Conservation (phyloP, 1,140 invertebrate genomes). For the Bombus vancouverensis region DNA sequence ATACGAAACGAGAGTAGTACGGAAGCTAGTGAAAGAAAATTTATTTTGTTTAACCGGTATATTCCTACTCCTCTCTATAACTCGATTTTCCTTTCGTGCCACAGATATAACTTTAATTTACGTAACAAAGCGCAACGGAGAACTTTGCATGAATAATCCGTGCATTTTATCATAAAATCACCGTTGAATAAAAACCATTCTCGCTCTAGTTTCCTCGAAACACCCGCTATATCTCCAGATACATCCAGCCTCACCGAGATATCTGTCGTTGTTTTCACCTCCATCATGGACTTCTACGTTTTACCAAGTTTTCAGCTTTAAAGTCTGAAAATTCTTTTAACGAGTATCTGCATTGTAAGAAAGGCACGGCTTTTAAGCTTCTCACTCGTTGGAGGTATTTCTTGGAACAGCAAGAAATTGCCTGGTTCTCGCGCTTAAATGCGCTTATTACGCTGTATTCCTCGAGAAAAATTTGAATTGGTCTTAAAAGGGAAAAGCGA, state of each 20-base stretch:
- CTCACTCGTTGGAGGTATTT: neutral
- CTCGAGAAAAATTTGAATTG: neutral
- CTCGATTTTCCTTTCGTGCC: neutral
- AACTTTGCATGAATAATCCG: conserved; percentile 13
- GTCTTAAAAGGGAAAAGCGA: neutral
- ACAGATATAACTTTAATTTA: conserved; percentile 5
- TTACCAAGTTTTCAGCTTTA: conserved; percentile 13
- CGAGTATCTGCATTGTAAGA: conserved; percentile 25
- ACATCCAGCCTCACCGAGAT: neutral
- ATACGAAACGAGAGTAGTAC: neutral
- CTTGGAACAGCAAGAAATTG: conserved; percentile 24
- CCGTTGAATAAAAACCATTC: conserved; percentile 1
- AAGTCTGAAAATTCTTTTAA: conserved; percentile 41
- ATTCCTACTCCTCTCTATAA: neutral
- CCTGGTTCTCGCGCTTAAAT: conserved; percentile 26
- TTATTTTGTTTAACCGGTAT: neutral
- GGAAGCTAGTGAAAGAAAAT: neutral
- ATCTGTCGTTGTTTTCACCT: conserved; percentile 24
- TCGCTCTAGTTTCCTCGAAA: conserved; percentile 6
- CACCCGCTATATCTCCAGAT: conserved; percentile 4
- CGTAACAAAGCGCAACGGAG: conserved; percentile 7
- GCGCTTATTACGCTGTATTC: conserved; percentile 23
- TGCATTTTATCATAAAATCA: conserved; percentile 21
- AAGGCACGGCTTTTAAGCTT: conserved; percentile 36
- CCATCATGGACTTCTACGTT: conserved; percentile 20